Evolutionary conservation across 2,113 vertebrate species (phyloP), one percentile per base, ranked within the genome.

Genomic region (Dicentrarchus labrax): DNA sequence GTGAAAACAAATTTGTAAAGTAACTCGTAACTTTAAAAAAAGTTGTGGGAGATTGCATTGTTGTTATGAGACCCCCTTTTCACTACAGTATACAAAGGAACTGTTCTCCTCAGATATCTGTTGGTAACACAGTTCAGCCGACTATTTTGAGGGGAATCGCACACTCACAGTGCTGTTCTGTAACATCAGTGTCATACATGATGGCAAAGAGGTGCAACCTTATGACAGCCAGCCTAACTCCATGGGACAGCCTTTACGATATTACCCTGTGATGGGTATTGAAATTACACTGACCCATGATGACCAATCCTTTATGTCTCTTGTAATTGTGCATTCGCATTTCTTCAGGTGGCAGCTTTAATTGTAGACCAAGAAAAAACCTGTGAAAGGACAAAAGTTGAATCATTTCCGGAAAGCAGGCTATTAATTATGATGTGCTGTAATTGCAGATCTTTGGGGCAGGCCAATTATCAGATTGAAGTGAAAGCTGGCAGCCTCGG

Each of bases 391-490:
- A 88, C 90, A 90, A 88, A 89, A 88, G 91, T 89, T 92, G 77
- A 91, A 84, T 88, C 65, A 79, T 90, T 90, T 89, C 69, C 39
- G 22, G 88, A 89, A 84, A 91, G 89, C 84, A 39, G 69, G 71
- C 67, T 78, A 83, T 92, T 94, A 93, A 94, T 94, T 92, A 93
- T 91, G 89, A 91, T 82, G 89, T 90, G 82, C 80, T 87, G 82
- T 92, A 91, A 94, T 91, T 94, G 92, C 89, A 80, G 78, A 92
- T 91, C 89, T 93, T 92, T 81, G 60, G 79, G 77, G 85, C 88
- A 71, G 88, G 86, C 72, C 83, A 90, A 91, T 93, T 86, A 90
- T 64, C 36, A 79, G 85, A 89, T 54, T 77, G 84, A 85, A 89
- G 84, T 62, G 68, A 78, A 70, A 83, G 75, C 80, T 87, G 82